Evolutionary conservation across 2,797 vertebrate species (phyloP).

Genomic region (Sitta carolinensis): DNA sequence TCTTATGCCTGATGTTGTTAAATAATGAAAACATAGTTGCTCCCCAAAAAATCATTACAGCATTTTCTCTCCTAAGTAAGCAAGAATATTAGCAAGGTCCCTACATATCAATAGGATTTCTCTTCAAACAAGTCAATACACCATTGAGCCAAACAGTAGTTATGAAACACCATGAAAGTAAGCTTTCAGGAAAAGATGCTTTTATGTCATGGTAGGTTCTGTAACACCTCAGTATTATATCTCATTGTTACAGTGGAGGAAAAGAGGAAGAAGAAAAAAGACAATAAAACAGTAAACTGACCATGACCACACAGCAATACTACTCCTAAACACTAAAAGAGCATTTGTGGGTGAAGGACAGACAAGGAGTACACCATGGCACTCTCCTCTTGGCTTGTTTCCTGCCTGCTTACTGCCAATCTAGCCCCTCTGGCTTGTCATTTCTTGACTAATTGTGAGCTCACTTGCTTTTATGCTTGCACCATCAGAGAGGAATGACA

Average conservation of each 20-base stretch:
- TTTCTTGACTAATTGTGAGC: neutral
- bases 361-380: neutral
- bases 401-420: neutral
- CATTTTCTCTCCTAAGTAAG: neutral
- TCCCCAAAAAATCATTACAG: neutral
- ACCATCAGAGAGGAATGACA: neutral
- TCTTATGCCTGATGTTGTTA: neutral
- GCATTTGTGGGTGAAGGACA: neutral
- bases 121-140: neutral
- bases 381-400: neutral
- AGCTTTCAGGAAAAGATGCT: neutral
- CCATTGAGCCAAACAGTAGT: neutral
- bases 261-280: neutral
- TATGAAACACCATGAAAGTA: neutral
- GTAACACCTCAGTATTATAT: neutral
- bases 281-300: neutral
- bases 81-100: neutral
- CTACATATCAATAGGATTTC: neutral
- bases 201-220: neutral
- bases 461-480: neutral
- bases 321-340: neutral
- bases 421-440: neutral
- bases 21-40: neutral
- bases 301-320: neutral
- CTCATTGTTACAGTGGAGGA: neutral